A percentile compares a stretch with the other conserved stretches of the same genome.
phyloP scores from a whole-genome alignment of 2,113 vertebrate genomes.

The Argyrosomus japonicus region DNA sequence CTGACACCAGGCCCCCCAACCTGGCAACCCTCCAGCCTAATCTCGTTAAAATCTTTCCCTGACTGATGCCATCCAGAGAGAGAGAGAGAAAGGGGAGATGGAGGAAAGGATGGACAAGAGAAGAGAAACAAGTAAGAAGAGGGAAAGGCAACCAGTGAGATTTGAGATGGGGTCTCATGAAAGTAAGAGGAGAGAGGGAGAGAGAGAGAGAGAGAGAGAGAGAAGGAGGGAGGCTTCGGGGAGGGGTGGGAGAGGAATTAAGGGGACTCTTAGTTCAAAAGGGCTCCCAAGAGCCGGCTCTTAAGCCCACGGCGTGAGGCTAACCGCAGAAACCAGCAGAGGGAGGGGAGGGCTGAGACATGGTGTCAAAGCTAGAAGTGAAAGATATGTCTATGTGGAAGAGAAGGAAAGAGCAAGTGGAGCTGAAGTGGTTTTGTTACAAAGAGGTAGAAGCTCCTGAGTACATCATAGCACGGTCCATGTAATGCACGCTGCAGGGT shows the following conservation, averaged over 20 bases:
- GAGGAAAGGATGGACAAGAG: neutral
- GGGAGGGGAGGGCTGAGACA: constrained; percentile 29
- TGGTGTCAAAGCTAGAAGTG: constrained; percentile 48
- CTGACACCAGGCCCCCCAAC: constrained; percentile 68
- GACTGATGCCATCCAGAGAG: constrained; percentile 68
- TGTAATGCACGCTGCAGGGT: constrained; percentile 31
- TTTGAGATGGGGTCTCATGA: constrained; percentile 49
- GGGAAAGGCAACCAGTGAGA: constrained; percentile 20
- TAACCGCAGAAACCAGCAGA: constrained; percentile 68
- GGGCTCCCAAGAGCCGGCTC: constrained; percentile 59
- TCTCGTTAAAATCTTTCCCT: constrained; percentile 79
- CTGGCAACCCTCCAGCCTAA: constrained; percentile 78
- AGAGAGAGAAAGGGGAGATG: constrained; percentile 6
- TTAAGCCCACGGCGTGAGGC: constrained; percentile 70
- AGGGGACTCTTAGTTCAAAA: constrained; percentile 67
- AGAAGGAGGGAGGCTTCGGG: neutral
- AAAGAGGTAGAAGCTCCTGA: constrained; percentile 7
- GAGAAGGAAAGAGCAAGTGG: neutral
- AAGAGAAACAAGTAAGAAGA: neutral
- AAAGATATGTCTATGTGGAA: constrained; percentile 40
- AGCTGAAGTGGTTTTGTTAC: constrained; percentile 8
- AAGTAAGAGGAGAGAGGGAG: constrained; percentile 46
- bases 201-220: constrained; percentile 1
- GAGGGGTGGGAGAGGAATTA: constrained; percentile 57
- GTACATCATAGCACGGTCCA: neutral